Base-by-base conservation (phyloP, 2,888 invertebrate species). In the Aspidapion aeneum region DNA sequence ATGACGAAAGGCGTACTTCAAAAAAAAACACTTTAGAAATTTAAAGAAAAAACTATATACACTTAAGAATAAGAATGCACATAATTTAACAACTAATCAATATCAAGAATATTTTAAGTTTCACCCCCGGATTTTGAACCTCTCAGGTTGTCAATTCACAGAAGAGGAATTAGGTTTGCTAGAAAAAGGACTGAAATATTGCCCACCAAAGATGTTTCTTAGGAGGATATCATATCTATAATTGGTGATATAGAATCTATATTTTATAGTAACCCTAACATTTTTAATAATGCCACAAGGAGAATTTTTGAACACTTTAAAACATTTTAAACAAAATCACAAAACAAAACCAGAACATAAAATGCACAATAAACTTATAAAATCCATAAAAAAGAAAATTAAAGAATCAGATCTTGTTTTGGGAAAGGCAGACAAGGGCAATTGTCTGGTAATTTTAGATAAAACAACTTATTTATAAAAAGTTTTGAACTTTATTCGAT, bases 341-440 rank as follows among this genome's bases (percentile, higher is more conserved):
- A n/a, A 56, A 56, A 7, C n/a, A n/a, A n/a, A n/a, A n/a, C n/a
- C n/a, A n/a, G n/a, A n/a, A n/a, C n/a, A n/a, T n/a, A n/a, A n/a
- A 56, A 20, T n/a, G n/a, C n/a, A n/a, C n/a, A 7, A 56, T 16
- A 56, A 56, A 17, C 2, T 35, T 35, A n/a, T 57, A 7, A 57
- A 57, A 35, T 2, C 57, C 9, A 57, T 57, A 7, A 57, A 57
- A 18, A 2, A 57, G n/a, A 35, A 57, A 57, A 57, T 57, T n/a
- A 57, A 57, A 35, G 12, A 3, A 7, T 22, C n/a, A 22, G 35
- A 57, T 57, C 20, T 57, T 5, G 57, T 57, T 12, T n/a, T 57
- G 9, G 57, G 57, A 5, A 57, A 57, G 48, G 57, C 57, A n/a
- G 57, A 57, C 20, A 57, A 57, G 35, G 57, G 57, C 3, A 57